Percentiles rank a stretch among this genome's conserved stretches.
These are phyloP conservation scores for Manacus vitellinus DNA, from an alignment of 2,113 vertebrate species.

Conservation along the genomic window DNA sequence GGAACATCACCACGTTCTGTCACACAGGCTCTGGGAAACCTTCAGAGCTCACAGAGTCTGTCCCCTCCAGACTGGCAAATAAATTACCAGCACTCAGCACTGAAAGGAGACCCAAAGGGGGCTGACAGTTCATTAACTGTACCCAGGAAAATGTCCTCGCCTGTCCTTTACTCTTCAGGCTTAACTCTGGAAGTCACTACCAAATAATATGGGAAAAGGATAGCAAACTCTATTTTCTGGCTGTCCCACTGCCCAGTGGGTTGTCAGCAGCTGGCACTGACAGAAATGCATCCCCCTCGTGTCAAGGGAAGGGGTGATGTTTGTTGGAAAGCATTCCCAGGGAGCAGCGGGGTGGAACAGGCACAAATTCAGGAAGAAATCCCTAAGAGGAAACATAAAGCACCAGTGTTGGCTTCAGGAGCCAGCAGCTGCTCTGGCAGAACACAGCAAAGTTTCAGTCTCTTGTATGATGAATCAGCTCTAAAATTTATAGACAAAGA, in stretches of 20 bases:
- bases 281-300: rapidly evolving
- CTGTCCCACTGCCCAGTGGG: neutral
- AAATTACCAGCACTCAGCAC: neutral
- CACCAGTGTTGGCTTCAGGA: neutral
- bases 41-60: neutral
- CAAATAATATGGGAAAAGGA: neutral
- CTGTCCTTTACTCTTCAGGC: neutral
- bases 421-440: neutral
- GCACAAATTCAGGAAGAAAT: neutral
- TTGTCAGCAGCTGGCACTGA: neutral
- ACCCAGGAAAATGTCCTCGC: neutral
- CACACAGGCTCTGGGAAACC: neutral
- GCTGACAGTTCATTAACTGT: neutral
- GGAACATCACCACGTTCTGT: neutral
- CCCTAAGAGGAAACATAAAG: neutral
- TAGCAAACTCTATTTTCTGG: neutral
- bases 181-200: neutral
- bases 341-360: neutral
- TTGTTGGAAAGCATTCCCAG: neutral
- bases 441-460: neutral
- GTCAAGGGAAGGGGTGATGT: neutral
- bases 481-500: neutral
- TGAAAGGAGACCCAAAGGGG: neutral
- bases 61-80: neutral
- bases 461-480: neutral